Evolutionary conservation across 1,140 invertebrate genomes (phyloP).

Genomic region (Melanaphis sacchari): DNA sequence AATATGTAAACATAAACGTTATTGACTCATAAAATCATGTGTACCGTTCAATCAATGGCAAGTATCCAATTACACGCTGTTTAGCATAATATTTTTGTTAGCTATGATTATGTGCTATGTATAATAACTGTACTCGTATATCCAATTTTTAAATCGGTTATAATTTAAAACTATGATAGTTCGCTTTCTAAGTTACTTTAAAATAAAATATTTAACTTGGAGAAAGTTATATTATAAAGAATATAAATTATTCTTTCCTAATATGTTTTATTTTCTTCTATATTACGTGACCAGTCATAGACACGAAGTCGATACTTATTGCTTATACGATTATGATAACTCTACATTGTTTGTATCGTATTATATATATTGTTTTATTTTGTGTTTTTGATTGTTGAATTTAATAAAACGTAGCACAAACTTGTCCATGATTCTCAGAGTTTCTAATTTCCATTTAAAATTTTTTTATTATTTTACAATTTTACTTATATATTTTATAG

Average conservation of each 20-base stretch:
- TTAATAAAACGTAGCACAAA: conserved; percentile 16
- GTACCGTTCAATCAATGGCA: conserved; percentile 36
- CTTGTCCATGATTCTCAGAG: not conserved
- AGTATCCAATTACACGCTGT: conserved; percentile 34
- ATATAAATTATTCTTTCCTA: conserved; percentile 51
- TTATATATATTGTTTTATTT: conserved; percentile 46
- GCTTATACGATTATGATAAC: conserved; percentile 31
- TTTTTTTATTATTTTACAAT: not conserved
- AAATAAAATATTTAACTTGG: conserved; percentile 34
- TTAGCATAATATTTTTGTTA: conserved; percentile 38
- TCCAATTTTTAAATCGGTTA: not conserved
- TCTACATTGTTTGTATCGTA: conserved; percentile 18
- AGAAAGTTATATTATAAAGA: conserved; percentile 22
- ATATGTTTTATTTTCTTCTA: conserved; percentile 43
- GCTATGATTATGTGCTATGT: not conserved
- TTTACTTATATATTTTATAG: not conserved
- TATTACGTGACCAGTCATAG: conserved; percentile 40
- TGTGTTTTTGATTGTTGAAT: conserved; percentile 25
- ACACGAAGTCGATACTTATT: conserved; percentile 39
- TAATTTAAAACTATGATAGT: not conserved
- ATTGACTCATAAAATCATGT: conserved; percentile 31
- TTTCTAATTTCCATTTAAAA: conserved; percentile 39
- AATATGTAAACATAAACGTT: conserved; percentile 36
- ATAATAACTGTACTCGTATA: not conserved
- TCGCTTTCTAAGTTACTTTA: conserved; percentile 28